Evolutionary conservation across 2,113 vertebrate genomes (phyloP), one percentile per base, ranked within the genome.

Genomic region (Pseudonaja textilis): DNA sequence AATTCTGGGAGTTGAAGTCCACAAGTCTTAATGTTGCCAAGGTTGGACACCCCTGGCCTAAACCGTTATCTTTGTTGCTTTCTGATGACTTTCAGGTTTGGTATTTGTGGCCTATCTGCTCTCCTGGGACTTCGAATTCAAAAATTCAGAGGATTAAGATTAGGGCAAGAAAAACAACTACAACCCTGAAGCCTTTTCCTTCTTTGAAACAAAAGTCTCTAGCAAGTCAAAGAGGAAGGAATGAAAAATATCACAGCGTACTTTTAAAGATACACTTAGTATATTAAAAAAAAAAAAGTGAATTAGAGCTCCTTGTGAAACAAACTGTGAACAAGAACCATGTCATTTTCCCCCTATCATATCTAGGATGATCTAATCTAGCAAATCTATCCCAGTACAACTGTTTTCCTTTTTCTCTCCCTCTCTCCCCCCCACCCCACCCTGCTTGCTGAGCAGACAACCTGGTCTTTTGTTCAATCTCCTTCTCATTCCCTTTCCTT

Each of bases 81-180:
- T 92, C 61, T 55, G 2, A 90, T 42, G 55, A 6, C 86, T 94
- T 90, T 90, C 89, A 85, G 34, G 26, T 56, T n/a, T 88, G 52
- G 50, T 90, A 92, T 91, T 90, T 5, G 29, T 92, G 42, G 0
- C 34, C 29, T 86, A 93, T 89, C 90, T 81, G 22, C 29, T 81
- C 25, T 22, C 45, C 29, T 20, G 18, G 3, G 18, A 22, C 18
- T 7, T 42, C 74, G 42, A 42, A 81, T 81, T 81, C 74, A 81
- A 42, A 42, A 20, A 42, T 42, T 81, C 74, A 22, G 74, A 42
- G 34, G 34, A 81, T 69, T 69, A 69, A 34, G 64, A 34, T 1
- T 16, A 16, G 12, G 29, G 29, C 4, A 9, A 39, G 34, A 74
- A 74, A 25, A 10, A 59, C 0, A 57, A 59, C 25, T 3, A 11